A percentile compares a stretch with the other conserved stretches of the same genome.
phyloP scores from a whole-genome alignment of 2,888 invertebrate genomes.

The Diloba caeruleocephala region DNA sequence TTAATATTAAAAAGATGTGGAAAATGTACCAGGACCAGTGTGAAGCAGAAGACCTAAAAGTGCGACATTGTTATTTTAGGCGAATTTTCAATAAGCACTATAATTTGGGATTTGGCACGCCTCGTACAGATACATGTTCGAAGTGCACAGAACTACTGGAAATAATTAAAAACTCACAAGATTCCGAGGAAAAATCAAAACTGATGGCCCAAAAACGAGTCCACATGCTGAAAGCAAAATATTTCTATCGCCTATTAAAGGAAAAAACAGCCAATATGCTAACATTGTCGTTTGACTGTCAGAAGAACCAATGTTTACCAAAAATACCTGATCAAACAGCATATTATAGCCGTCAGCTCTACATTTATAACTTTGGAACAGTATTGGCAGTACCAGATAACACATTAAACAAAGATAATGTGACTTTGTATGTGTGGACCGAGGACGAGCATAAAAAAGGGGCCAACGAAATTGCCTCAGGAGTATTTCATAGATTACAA shows the following conservation, averaged over 20 bases:
- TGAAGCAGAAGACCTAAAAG: slow-evolving; percentile 22
- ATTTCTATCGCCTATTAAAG: slow-evolving; percentile 37
- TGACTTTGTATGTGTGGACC: slow-evolving; percentile 48
- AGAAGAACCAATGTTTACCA: slow-evolving; percentile 44
- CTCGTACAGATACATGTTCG: slow-evolving; percentile 37
- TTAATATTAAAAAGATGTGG: slow-evolving; percentile 41
- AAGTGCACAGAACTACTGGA: slow-evolving; percentile 31
- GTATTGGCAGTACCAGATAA: slow-evolving; percentile 43
- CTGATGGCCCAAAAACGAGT: slow-evolving; percentile 38
- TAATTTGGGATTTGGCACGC: slow-evolving; percentile 41
- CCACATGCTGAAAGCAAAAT: slow-evolving; percentile 34
- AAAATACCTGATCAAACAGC: slow-evolving; percentile 50
- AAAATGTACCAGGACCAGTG: slow-evolving; percentile 11
- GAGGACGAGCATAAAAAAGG: slow-evolving; percentile 53
- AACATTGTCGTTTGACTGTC: slow-evolving; percentile 38
- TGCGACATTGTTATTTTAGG: slow-evolving; percentile 34
- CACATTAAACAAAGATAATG: slow-evolving; percentile 38
- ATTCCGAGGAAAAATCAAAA: slow-evolving; percentile 11
- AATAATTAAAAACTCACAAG: slow-evolving; percentile 21
- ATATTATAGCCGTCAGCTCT: slow-evolving; percentile 52
- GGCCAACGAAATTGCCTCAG: slow-evolving; percentile 53
- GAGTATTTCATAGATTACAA: slow-evolving; percentile 38
- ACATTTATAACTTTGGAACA: slow-evolving; percentile 54
- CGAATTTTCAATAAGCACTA: slow-evolving; percentile 33
- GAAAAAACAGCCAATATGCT: slow-evolving; percentile 32